A percentile compares a stretch with the other conserved stretches of the same genome.
Conservation (phyloP, 2,888 invertebrate species). For the Tiliacea citrago region DNA sequence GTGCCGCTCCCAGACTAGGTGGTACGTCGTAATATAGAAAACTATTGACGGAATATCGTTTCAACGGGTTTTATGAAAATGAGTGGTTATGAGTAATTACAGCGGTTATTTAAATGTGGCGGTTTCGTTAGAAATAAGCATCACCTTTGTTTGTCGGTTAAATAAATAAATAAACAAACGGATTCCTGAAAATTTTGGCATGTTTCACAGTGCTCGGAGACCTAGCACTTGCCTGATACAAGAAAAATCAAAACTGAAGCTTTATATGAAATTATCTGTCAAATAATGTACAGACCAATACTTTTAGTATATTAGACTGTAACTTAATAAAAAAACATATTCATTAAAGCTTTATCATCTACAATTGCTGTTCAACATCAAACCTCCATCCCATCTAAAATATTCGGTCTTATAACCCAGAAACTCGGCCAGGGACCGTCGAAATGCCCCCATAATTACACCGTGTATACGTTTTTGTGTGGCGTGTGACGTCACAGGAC, state of each 20-base stretch:
- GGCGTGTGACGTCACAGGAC: slow-evolving; percentile 65
- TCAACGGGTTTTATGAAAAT: slow-evolving; percentile 33
- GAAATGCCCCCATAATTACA: slow-evolving; percentile 54
- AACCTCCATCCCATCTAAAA: slow-evolving; percentile 4
- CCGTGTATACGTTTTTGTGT: slow-evolving; percentile 56
- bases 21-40: slow-evolving; percentile 61
- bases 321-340: background rate
- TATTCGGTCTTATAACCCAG: slow-evolving; percentile 12
- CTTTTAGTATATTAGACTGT: background rate
- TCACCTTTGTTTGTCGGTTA: too few relatives aligned
- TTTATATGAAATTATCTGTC: background rate
- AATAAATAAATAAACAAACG: too few relatives aligned
- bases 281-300: background rate
- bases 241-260: background rate
- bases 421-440: slow-evolving; percentile 16
- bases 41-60: slow-evolving; percentile 39
- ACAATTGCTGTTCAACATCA: background rate
- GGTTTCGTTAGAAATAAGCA: too few relatives aligned
- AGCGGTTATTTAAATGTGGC: slow-evolving; percentile 1
- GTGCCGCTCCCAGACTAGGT: slow-evolving; percentile 56
- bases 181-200: background rate
- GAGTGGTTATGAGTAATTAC: background rate
- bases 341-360: background rate
- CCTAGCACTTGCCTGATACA: too few relatives aligned
- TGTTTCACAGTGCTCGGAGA: background rate